phyloP scores from a whole-genome alignment of 2,113 vertebrate genomes.

The Cyanoliseus patagonus region DNA sequence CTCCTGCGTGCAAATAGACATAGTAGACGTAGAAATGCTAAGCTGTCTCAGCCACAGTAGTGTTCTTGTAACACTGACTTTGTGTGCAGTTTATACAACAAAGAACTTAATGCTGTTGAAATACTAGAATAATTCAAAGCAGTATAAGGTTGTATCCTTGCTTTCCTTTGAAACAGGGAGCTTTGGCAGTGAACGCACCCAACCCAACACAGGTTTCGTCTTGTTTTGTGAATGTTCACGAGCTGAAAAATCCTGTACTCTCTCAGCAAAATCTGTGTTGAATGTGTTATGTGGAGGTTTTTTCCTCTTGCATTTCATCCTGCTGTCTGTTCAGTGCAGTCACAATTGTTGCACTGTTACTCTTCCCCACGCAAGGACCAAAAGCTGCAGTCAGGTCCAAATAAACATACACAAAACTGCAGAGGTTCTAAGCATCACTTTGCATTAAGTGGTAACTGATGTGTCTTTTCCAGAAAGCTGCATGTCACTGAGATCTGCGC shows the following conservation, averaged over 20 bases:
- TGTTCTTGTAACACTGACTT: accelerated
- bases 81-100: accelerated
- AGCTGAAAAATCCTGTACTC: neutral
- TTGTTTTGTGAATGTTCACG: neutral
- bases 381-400: neutral
- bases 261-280: neutral
- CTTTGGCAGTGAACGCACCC: neutral
- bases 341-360: neutral
- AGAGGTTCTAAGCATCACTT: neutral
- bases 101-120: neutral
- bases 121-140: neutral
- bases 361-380: accelerated
- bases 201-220: neutral
- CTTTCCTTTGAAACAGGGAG: neutral
- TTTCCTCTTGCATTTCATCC: neutral
- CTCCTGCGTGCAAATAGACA: neutral
- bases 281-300: accelerated
- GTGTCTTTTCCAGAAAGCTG: neutral
- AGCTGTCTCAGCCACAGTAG: neutral
- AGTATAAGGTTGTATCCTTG: accelerated
- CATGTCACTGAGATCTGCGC: accelerated
- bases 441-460: neutral
- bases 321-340: accelerated
- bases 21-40: neutral
- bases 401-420: accelerated